Evolutionary conservation across 2,113 vertebrate genomes (phyloP).

Genomic region (Strix uralensis): DNA sequence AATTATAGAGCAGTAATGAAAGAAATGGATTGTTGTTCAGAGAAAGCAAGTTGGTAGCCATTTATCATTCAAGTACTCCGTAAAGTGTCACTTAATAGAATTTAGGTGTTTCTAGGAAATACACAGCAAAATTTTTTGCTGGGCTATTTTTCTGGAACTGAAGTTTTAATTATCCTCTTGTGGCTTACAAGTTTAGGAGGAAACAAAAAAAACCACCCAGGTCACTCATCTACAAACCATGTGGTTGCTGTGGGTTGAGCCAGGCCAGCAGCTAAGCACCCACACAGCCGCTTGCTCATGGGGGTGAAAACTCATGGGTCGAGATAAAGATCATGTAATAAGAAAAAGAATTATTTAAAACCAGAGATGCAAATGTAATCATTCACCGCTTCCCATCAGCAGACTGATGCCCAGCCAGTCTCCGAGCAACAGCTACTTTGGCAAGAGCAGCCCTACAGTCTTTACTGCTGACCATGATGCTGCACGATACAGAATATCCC

Average conservation of each 20-base stretch:
- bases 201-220: background rate
- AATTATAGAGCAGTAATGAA: background rate
- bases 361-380: background rate
- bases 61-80: background rate
- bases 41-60: background rate
- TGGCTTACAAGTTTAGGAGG: background rate
- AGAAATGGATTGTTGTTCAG: background rate
- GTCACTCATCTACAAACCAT: background rate
- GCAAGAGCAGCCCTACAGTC: background rate
- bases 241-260: background rate
- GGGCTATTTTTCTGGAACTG: background rate
- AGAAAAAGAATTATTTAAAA: background rate
- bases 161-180: background rate
- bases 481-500: background rate
- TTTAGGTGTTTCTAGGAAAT: background rate
- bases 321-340: background rate
- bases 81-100: background rate
- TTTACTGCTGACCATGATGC: background rate
- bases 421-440: background rate
- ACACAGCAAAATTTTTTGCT: background rate
- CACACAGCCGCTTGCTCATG: accelerated
- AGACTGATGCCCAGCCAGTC: background rate
- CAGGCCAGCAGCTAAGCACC: background rate
- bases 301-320: background rate
- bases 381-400: background rate